These are phyloP conservation scores for Synergus itoensis DNA, from an alignment of 2,888 invertebrate species.

Conservation along the genomic window DNA sequence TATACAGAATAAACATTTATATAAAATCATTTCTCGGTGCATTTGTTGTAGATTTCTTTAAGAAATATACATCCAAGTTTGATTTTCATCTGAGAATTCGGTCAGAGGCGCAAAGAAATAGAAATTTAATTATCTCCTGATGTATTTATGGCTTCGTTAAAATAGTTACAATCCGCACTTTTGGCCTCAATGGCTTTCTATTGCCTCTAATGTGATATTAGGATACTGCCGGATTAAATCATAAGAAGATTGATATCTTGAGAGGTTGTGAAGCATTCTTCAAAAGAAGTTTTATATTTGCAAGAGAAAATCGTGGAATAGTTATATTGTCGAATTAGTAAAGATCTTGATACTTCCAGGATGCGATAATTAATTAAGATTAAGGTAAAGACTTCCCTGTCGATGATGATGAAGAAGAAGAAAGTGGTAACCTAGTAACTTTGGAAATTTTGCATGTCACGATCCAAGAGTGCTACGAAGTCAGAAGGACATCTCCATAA, in stretches of 20 bases:
- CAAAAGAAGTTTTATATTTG: not conserved
- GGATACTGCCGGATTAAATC: not conserved
- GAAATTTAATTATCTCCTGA: constrained; percentile 21
- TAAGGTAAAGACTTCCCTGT: not conserved
- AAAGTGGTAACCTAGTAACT: constrained; percentile 4
- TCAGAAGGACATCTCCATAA: constrained; percentile 31
- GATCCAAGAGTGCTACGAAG: not conserved
- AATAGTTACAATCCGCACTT: constrained; percentile 6
- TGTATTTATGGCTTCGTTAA: constrained; percentile 26
- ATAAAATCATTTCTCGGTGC: not conserved
- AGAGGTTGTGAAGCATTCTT: not conserved
- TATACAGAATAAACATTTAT: not conserved
- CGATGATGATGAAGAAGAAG: not conserved
- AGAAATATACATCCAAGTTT: not conserved
- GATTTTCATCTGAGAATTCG: constrained; percentile 22
- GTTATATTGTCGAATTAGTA: not conserved
- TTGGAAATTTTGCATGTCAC: constrained; percentile 17
- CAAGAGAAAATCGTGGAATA: not conserved
- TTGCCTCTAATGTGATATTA: not conserved
- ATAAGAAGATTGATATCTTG: not conserved
- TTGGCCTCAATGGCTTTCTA: constrained; percentile 6
- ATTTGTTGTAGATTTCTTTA: not conserved
- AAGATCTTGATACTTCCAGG: not conserved
- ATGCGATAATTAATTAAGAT: constrained; percentile 6
- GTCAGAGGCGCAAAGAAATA: not conserved